phyloP scores from a whole-genome alignment of 2,888 invertebrate genomes.

The Uropetala carovei region DNA sequence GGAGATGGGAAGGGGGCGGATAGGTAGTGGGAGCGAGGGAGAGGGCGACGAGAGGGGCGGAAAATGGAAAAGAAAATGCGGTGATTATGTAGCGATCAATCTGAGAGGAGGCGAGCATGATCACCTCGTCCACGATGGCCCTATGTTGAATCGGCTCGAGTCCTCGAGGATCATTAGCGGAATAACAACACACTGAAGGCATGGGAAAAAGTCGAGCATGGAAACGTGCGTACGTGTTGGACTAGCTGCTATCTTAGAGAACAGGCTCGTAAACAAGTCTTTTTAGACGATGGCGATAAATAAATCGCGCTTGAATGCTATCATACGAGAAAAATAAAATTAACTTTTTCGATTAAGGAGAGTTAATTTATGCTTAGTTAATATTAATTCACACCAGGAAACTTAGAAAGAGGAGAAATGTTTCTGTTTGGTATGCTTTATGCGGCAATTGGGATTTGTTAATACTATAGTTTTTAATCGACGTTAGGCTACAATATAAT shows the following conservation, averaged over 20 bases:
- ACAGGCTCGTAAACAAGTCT: slow-evolving; percentile 45
- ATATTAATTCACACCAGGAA: background rate
- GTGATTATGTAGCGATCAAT: slow-evolving; percentile 58
- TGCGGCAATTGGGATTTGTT: too few species aligned
- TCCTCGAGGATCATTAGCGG: slow-evolving; percentile 51
- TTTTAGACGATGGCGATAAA: slow-evolving; percentile 34
- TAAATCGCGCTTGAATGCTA: slow-evolving; percentile 27
- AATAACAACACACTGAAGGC: slow-evolving; percentile 57
- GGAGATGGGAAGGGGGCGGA: background rate
- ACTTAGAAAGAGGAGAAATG: too few species aligned
- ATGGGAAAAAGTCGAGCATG: slow-evolving; percentile 60
- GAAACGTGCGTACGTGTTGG: background rate
- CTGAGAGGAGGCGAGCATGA: slow-evolving; percentile 30
- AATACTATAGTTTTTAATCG: too few species aligned
- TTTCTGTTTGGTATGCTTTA: too few species aligned
- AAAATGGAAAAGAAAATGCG: background rate
- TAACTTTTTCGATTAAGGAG: background rate
- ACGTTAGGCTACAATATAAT: too few species aligned
- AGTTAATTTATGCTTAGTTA: slow-evolving; percentile 22
- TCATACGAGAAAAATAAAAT: slow-evolving; percentile 21
- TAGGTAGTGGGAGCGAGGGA: background rate
- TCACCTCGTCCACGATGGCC: background rate
- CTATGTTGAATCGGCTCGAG: slow-evolving; percentile 30
- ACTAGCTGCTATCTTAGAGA: slow-evolving; percentile 26
- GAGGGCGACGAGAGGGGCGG: background rate